Evolutionary conservation across 1,140 invertebrate species (phyloP).

Genomic region (Apis florea): DNA sequence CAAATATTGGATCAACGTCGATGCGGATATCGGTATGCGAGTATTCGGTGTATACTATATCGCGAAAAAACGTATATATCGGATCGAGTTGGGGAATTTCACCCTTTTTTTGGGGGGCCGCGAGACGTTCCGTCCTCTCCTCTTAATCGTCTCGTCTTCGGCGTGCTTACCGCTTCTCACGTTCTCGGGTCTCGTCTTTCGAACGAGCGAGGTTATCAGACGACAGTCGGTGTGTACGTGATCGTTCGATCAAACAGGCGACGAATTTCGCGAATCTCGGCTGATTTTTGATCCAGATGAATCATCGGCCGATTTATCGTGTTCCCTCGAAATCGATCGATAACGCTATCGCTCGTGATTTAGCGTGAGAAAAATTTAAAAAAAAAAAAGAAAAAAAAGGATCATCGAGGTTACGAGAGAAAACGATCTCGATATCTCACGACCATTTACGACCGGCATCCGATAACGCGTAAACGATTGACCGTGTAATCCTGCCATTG

Average conservation of each 20-base stretch:
- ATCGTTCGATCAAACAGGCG: conserved; percentile 21
- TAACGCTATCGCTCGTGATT: background rate
- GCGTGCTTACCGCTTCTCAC: conserved; percentile 16
- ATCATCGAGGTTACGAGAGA: no score
- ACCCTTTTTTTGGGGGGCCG: background rate
- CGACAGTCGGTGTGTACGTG: conserved; percentile 10
- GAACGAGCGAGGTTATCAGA: conserved; percentile 10
- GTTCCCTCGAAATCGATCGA: conserved; percentile 15
- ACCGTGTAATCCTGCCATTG: no score
- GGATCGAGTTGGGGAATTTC: background rate
- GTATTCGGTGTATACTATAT: conserved; percentile 9
- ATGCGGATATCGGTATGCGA: conserved; percentile 13
- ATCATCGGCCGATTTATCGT: conserved; percentile 18
- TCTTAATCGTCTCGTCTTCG: conserved; percentile 21
- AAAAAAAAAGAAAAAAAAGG: background rate
- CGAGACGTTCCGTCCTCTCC: background rate
- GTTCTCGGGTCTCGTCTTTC: conserved; percentile 34
- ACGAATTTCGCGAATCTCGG: conserved; percentile 1
- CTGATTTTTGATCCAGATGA: conserved; percentile 17
- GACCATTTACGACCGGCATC: background rate
- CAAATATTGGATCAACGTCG: conserved; percentile 10
- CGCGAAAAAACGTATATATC: background rate
- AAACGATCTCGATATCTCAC: no score
- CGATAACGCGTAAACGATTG: background rate
- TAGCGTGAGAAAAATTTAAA: background rate